Evolutionary conservation across 2,888 invertebrate genomes (phyloP), one percentile per base, ranked within the genome.

Genomic region (Pyrrhosoma nymphula): DNA sequence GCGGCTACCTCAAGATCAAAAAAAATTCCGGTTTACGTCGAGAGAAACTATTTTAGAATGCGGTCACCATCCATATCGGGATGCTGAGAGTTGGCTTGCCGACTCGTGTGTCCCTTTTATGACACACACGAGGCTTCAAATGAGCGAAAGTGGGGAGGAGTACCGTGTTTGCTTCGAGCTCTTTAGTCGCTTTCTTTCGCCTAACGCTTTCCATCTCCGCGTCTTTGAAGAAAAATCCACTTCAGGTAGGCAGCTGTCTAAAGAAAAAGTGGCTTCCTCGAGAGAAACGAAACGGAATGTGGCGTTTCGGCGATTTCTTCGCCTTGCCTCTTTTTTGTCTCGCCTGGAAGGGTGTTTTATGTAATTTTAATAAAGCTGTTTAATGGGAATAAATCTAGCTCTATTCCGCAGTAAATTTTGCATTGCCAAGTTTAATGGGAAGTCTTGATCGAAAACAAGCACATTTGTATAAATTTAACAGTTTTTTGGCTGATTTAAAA

Each of bases 1-100:
- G 82, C 82, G 14, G 35, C 35, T 16, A 16, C 35, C 30, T 6
- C n/a, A 82, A 16, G 82, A 8, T 26, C 10, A 26, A 26, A 60
- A 82, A 82, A 82, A 82, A 82, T 16, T 35, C 82, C 35, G 30
- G 82, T 35, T 30, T 26, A 82, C 82, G 35, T 82, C 35, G 30
- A 35, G 82, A 82, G 82, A 82, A 82, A 82, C 30, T 82, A 82
- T 82, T 82, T 82, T 82, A 82, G 16, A 82, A 82, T 82, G 82
- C 82, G 82, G 82, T 82, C 82, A 82, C 82, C 12, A 1, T 82
- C 82, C 82, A 30, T 82, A 82, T 82, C 82, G 30, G 82, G 30
- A 35, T 82, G 82, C 82, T 82, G 35, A 35, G 35, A 82, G 82
- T 35, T 30, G 82, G 35, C 82, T 82, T 35, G 82, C 16, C 35